Evolutionary conservation across 2,888 invertebrate species (phyloP), one percentile per base, ranked within the genome.

Genomic region (Dioctria rufipes): DNA sequence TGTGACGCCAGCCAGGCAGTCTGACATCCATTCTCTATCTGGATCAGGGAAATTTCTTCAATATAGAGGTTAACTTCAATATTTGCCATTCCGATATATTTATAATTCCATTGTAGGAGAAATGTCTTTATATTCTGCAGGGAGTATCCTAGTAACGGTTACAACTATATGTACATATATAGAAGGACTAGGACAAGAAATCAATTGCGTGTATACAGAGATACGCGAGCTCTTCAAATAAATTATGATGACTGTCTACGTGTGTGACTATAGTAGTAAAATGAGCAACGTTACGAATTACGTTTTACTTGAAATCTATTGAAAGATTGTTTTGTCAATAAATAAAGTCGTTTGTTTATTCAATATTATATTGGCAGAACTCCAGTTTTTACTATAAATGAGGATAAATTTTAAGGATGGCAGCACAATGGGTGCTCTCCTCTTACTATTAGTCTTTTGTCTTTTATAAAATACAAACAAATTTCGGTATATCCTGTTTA

Each of bases 171-270:
- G 4, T 54, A 11, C 6, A 46, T 46, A 11, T 11, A 11, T 54
- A 11, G 54, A 54, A 25, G 54, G 54, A 54, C 54, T 54, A 54
- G 4, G 54, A 46, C 3, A 69, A 39, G 69, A 69, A 69, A 69
- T 69, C 69, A 39, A 69, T 69, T 37, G 13, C 9, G 37, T 51
- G 51, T 25, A 25, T 25, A 25, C 25, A 25, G 25, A 25, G 25
- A 25, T 25, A 25, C 25, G 1, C 25, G 25, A 25, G 25, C 25
- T 25, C 25, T 25, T 25, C 25, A 25, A 25, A 2, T 25, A 2
- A 2, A 25, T 25, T 25, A 51, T 51, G 69, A 39, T 69, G 69
- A 69, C 69, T 65, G 65, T 42, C 42, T 65, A n/a, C 65, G 42
- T 65, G 65, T 25, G 25, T 25, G 25, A 25, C 25, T 25, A 25